Evolutionary conservation across 2,888 invertebrate genomes (phyloP), one percentile per base, ranked within the genome.

Genomic region (Drosophila lutescens): DNA sequence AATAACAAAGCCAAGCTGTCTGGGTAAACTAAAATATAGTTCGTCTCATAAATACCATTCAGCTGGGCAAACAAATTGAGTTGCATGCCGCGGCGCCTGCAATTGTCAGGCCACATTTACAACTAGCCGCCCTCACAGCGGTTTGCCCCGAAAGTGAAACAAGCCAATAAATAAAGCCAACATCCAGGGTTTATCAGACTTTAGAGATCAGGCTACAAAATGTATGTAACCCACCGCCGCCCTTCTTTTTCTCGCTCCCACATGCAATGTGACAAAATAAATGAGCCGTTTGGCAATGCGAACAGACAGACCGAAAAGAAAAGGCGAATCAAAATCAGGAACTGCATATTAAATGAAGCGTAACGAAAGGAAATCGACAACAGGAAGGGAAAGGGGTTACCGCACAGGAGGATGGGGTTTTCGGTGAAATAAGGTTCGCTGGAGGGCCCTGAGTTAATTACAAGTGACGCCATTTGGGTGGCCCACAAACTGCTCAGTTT

Each of bases 311-410:
- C 34, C 17, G 41, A 55, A 61, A 17, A 50, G 34, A 54, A 51
- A 61, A 63, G 51, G 34, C 65, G 50, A 51, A 47, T 54, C 51
- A 23, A 72, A 55, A 78, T 71, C 71, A 76, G 86, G 78, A 83
- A 87, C 88, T 83, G 88, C 73, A 87, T 82, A 76, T 82, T 77
- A 79, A 82, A 76, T 82, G 82, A 87, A 82, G 83, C 82, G 86
- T 79, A 82, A 63, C 80, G 70, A 77, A 68, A 44, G 50, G 17
- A 59, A 70, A 65, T 73, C 41, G 66, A 69, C 40, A 49, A 34
- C 57, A 55, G 63, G 38, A 43, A 63, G 63, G 47, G 38, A 43
- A 63, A 61, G 47, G 9, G 57, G 51, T 73, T 70, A 56, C 81
- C 81, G 66, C 80, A 80, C 66, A 70, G 46, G 50, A 51, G 49